Evolutionary conservation across 2,797 vertebrate genomes (phyloP).

Genomic region (Clamator glandarius): DNA sequence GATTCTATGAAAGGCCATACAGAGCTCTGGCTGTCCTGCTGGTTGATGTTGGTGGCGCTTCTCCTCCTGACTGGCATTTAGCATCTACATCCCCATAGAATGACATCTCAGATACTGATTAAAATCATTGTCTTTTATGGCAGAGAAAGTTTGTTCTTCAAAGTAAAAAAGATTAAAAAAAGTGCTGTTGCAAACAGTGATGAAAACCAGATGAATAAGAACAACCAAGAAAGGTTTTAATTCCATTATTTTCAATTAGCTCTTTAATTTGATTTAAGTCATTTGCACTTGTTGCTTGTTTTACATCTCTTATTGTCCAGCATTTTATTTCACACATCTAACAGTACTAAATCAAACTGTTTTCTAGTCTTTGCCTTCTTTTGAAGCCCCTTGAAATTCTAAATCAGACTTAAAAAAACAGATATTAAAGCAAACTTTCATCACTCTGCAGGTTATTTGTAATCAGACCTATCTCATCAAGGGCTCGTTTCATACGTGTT

Average conservation of each 20-base stretch:
- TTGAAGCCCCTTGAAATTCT: conserved; percentile 66
- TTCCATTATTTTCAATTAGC: conserved; percentile 73
- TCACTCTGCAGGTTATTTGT: conserved; percentile 70
- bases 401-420: conserved; percentile 28
- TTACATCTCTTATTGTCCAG: conserved; percentile 63
- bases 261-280: conserved; percentile 65
- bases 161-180: conserved; percentile 74
- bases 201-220: conserved; percentile 71
- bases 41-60: background rate
- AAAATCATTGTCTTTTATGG: conserved; percentile 62
- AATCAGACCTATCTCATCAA: conserved; percentile 68
- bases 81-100: background rate
- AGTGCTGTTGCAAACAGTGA: conserved; percentile 57
- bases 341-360: conserved; percentile 70
- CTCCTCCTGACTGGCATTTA: conserved; percentile 35
- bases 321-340: conserved; percentile 65
- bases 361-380: conserved; percentile 57
- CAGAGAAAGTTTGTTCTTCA: conserved; percentile 73
- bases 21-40: background rate
- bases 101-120: conserved; percentile 61
- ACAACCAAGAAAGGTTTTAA: conserved; percentile 68
- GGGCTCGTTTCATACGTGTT: conserved; percentile 42
- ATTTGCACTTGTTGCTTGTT: conserved; percentile 62
- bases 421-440: conserved; percentile 65
- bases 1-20: no score